Evolutionary conservation across 1,140 invertebrate species (phyloP).

Genomic region (Polypedilum vanderplanki): DNA sequence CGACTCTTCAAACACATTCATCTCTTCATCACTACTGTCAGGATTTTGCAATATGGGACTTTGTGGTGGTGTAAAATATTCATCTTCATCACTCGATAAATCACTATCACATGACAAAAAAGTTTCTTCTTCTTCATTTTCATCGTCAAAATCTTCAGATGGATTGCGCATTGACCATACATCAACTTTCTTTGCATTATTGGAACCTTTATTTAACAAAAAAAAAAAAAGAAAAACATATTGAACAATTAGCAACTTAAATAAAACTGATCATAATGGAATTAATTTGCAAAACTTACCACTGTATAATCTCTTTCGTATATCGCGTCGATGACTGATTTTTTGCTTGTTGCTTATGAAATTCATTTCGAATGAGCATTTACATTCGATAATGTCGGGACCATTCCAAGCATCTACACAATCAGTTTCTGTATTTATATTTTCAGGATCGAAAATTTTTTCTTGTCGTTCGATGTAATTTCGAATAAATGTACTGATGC

Average conservation of each 20-base stretch:
- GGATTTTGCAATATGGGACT: slow-evolving; percentile 39
- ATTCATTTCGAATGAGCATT: slow-evolving; percentile 4
- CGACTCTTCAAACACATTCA: slow-evolving; percentile 34
- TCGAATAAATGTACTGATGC: slow-evolving; percentile 33
- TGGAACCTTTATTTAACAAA: slow-evolving; percentile 27
- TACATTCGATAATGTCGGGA: slow-evolving; percentile 14
- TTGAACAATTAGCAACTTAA: not conserved
- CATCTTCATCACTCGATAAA: slow-evolving; percentile 37
- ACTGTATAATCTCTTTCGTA: not conserved
- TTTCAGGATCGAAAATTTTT: not conserved
- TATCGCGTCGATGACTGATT: not conserved
- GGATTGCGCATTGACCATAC: slow-evolving; percentile 7
- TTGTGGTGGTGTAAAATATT: slow-evolving; percentile 49
- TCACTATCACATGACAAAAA: slow-evolving; percentile 33
- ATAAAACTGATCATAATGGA: not conserved
- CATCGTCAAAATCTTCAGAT: slow-evolving; percentile 35
- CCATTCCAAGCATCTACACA: slow-evolving; percentile 23
- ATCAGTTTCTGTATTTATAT: slow-evolving; percentile 11
- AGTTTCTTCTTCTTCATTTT: slow-evolving; percentile 27
- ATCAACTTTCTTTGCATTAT: not conserved
- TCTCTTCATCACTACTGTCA: slow-evolving; percentile 40
- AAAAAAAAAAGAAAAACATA: not conserved
- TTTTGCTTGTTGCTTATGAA: not conserved
- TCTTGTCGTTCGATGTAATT: not conserved
- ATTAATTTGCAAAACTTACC: not conserved